These are phyloP conservation scores for Catagonus wagneri DNA, from an alignment of 2,113 vertebrate species.

Conservation along the genomic window DNA sequence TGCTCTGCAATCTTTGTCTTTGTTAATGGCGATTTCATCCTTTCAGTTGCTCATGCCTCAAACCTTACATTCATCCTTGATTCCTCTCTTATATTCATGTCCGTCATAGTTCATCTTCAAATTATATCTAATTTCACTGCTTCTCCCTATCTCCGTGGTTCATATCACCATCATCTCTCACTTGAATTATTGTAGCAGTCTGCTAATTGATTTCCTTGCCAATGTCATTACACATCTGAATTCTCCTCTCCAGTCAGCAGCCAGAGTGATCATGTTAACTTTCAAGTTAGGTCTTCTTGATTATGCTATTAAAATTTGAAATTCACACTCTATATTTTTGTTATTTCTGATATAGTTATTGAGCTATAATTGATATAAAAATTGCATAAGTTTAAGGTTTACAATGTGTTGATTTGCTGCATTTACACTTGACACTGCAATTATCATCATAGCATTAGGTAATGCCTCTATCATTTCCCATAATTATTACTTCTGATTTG, in stretches of 20 bases:
- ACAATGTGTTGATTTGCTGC: not conserved
- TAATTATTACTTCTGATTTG: not conserved
- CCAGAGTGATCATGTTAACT: not conserved
- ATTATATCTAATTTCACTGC: not conserved
- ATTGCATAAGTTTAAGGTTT: not conserved
- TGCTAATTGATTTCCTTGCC: not conserved
- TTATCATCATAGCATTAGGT: not conserved
- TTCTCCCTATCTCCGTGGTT: not conserved
- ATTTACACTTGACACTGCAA: not conserved
- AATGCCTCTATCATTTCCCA: not conserved
- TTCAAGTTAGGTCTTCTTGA: not conserved
- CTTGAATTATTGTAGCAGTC: not conserved
- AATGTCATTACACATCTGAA: not conserved
- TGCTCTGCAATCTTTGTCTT: not conserved
- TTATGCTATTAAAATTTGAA: not conserved
- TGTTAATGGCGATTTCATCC: not conserved
- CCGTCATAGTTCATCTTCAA: not conserved
- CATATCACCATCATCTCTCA: not conserved
- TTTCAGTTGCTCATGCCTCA: not conserved
- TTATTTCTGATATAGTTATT: not conserved
- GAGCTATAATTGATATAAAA: not conserved
- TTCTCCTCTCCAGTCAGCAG: not conserved
- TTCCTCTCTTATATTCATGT: not conserved
- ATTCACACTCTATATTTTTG: not conserved
- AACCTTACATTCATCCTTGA: not conserved